These are phyloP conservation scores for Holothuria scabra DNA, from an alignment of 53 echinoderm and acorn worm species.

Conservation along the genomic window DNA sequence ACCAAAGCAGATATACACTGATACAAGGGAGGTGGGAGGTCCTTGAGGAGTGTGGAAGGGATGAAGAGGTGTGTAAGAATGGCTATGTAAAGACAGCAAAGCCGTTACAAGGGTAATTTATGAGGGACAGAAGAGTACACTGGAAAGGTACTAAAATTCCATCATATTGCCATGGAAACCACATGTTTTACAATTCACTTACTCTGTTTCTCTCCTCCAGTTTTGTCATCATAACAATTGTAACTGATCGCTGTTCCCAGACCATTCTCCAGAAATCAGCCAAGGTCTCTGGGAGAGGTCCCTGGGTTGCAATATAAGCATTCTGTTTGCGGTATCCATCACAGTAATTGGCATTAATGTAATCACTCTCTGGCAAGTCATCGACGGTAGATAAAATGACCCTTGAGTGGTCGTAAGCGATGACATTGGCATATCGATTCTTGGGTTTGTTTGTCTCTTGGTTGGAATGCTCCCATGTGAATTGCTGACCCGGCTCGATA, in stretches of 20 bases:
- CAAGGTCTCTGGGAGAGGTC: conserved; percentile 94
- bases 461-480: conserved; percentile 99
- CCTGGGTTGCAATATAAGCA: conserved; percentile 97
- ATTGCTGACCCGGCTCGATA: conserved; percentile 98
- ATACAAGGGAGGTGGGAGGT: too few relatives aligned
- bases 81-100: too few relatives aligned
- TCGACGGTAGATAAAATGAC: conserved; percentile 87
- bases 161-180: too few relatives aligned
- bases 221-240: conserved; percentile 99
- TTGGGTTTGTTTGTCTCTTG: conserved; percentile 85
- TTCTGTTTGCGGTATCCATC: conserved; percentile 98
- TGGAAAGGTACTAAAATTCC: too few relatives aligned
- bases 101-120: too few relatives aligned
- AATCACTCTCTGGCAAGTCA: conserved; percentile 91
- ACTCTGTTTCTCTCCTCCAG: conserved; percentile 96
- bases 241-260: conserved; percentile 93
- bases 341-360: conserved; percentile 99
- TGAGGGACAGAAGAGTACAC: too few relatives aligned
- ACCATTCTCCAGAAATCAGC: conserved; percentile 99
- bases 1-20: not conserved
- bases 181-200: not conserved
- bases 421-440: conserved; percentile 95
- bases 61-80: not conserved
- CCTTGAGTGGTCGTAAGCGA: conserved; percentile 98
- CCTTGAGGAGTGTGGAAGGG: too few relatives aligned